Evolutionary conservation across 35 echinoderm and acorn worm species (phyloP), one percentile per base, ranked within the genome.

Genomic region (Lytechinus variegatus): DNA sequence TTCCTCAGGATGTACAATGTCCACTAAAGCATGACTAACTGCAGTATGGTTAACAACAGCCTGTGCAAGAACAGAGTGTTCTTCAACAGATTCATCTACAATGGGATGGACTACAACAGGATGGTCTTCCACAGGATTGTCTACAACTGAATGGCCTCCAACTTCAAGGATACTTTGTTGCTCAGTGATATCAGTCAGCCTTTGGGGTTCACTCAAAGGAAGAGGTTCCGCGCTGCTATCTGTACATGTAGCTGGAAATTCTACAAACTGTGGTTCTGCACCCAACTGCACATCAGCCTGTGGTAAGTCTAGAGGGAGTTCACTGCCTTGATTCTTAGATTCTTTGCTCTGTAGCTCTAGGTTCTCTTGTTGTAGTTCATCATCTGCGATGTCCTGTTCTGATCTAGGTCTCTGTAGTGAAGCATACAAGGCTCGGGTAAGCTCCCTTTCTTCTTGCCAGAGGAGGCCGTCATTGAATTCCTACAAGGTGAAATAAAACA

Each of bases 391-490:
- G 57, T 93, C 92, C 92, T 93, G 92, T 33, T 93, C 92, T 54
- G 92, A 93, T 54, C 53, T 93, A 11, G 52, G 92, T 57, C 92
- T 93, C 61, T 97, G 96, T 33, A 98, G 95, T 51, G 97, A 98
- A 52, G 96, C 96, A 91, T 98, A 97, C 53, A 98, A 94, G 55
- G 97, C 97, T 92, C 91, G 94, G 90, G 95, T 92, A 10, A 98
- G 96, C 54, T 97, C 97, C 28, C 96, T 87, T 88, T 98, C 97
- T 92, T 98, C 97, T 61, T 98, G 96, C 97, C 97, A 98, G 57
- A 97, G 95, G 58, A 98, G 89, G 53, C 97, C 97, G 86, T 98
- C 97, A 93, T 98, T 97, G 55, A 58, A 96, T 58, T 98, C 97
- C 97, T 98, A n/a, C 11, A 93, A 94, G 52, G 92, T 61, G 19